Conservation (phyloP, 2,797 vertebrate genomes). For the Tamandua tetradactyla region DNA sequence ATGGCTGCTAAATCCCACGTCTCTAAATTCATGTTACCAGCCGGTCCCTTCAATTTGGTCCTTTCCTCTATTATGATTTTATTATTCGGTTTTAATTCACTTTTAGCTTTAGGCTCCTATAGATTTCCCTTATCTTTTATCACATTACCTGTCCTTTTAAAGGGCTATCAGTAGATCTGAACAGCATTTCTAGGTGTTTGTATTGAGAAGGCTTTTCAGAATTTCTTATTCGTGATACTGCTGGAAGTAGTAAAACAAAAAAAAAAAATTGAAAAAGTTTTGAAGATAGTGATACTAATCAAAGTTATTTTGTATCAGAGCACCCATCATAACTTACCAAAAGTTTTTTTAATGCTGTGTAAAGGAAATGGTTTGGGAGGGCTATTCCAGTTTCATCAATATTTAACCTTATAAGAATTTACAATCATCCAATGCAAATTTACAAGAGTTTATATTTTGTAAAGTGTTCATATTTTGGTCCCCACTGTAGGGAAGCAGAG, state of each 20-base stretch:
- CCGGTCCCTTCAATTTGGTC: background rate
- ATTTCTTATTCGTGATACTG: background rate
- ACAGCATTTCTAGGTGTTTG: background rate
- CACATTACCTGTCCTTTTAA: background rate
- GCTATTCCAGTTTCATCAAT: background rate
- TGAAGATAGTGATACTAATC: background rate
- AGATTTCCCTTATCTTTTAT: background rate
- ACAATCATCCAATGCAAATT: background rate
- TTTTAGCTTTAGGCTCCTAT: background rate
- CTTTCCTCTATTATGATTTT: background rate
- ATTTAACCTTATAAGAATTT: background rate
- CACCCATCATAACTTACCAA: background rate
- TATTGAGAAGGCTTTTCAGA: background rate
- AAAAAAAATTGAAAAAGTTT: background rate
- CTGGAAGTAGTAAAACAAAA: background rate
- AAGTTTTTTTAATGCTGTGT: background rate
- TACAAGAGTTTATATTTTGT: conserved; percentile 4
- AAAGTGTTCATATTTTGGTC: background rate
- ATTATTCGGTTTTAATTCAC: background rate
- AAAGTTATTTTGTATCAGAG: background rate
- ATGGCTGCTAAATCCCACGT: background rate
- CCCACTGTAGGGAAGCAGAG: background rate
- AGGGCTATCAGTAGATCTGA: background rate
- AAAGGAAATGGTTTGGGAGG: background rate
- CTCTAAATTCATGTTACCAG: background rate